Evolutionary conservation across 2,113 vertebrate genomes (phyloP), one percentile per base, ranked within the genome.

Genomic region (Brienomyrus brachyistius): DNA sequence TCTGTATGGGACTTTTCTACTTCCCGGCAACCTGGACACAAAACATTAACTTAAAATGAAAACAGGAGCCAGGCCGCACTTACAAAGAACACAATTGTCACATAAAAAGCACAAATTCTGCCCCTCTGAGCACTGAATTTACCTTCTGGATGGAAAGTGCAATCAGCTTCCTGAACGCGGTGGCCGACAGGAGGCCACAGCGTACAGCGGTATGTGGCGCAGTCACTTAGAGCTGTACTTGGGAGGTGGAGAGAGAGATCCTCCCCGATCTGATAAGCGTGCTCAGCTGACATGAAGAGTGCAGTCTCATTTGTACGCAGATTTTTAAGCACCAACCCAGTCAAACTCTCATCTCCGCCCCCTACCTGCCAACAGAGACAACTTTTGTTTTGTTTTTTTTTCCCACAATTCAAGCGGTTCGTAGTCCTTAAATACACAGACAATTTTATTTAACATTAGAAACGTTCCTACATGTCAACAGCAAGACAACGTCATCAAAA

Each of bases 131-230:
- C 31, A 35, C 23, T 50, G 4, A 66, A 51, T 54, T 35, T 52
- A 47, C 70, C 48, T 51, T 80, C 45, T 1, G 43, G 50, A 89
- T 83, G 27, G 23, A 90, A 89, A 74, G 51, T 84, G 27, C 74
- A 87, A 9, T 87, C 89, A 52, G 31, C 90, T 48, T 93, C 89
- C 89, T 89, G 91, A 31, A 92, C 92, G n/a, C 90, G 90, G 88
- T 92, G 92, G 3, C 92, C 92, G 13, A 93, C 11, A 0, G 91
- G 92, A 23, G 92, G 91, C 92, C 91, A 93, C 4, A 92, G 83
- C 1, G 89, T 92, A 88, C 92, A 93, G 62, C 80, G 90, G 31
- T 92, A 93, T 31, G 19, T 85, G 1, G 90, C 91, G 82, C 92
- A 93, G 50, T 90, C 90, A n/a, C 5, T 27, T 17, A 82, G 3